A percentile compares a stretch with the other conserved stretches of the same genome.
phyloP scores from a whole-genome alignment of 1,140 invertebrate genomes.

The Hormaphis cornu region DNA sequence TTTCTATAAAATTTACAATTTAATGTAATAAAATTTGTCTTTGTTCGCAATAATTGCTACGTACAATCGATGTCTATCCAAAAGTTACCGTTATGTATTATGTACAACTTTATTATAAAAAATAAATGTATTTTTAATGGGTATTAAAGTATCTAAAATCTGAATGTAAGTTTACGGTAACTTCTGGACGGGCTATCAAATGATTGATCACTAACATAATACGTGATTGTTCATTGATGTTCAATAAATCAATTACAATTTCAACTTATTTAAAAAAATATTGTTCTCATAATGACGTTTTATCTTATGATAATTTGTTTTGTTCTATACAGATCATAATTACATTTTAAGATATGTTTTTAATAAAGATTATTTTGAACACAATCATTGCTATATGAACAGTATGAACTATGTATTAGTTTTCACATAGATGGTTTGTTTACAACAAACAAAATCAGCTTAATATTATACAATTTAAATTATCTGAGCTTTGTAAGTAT shows the following conservation, averaged over 20 bases:
- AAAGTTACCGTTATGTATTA: conserved; percentile 10
- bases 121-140: neutral
- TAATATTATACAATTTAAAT: neutral
- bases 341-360: neutral
- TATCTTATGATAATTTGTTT: neutral
- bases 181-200: conserved; percentile 27
- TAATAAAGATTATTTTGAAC: neutral
- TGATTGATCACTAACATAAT: neutral
- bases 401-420: neutral
- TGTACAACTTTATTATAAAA: conserved; percentile 4
- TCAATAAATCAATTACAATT: neutral
- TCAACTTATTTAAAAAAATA: too few relatives aligned
- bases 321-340: neutral
- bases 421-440: neutral
- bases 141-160: neutral
- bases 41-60: too few relatives aligned
- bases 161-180: neutral
- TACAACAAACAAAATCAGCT: neutral
- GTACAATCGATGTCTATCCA: conserved; percentile 30
- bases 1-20: too few relatives aligned
- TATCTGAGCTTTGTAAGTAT: neutral
- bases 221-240: neutral
- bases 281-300: neutral
- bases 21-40: too few relatives aligned
- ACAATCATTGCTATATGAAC: neutral